A percentile compares a stretch with the other conserved stretches of the same genome.
Conservation (phyloP, 1,140 invertebrate species). For the Drosophila repletoides region DNA sequence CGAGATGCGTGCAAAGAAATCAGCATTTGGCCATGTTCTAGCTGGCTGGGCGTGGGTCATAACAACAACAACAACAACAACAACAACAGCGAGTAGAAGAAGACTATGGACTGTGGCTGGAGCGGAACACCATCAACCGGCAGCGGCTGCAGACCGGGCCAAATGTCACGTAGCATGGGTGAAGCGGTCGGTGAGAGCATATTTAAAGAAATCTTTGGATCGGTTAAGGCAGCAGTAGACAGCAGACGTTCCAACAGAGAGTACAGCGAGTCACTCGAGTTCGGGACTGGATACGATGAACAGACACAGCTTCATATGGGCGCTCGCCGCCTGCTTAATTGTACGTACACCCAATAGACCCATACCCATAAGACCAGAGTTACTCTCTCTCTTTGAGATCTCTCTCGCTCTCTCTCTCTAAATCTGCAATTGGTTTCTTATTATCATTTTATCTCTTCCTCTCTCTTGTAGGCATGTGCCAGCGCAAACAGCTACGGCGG, state of each 20-base stretch:
- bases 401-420: background rate
- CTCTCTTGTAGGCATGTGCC: conserved; percentile 60
- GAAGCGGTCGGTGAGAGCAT: conserved; percentile 52
- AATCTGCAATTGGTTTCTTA: too few species aligned
- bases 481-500: conserved; percentile 57
- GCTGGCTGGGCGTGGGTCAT: conserved; percentile 47
- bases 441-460: background rate
- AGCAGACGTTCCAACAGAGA: conserved; percentile 58
- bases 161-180: conserved; percentile 75
- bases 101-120: conserved; percentile 11
- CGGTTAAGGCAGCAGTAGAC: conserved; percentile 70
- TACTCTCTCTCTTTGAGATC: background rate
- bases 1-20: conserved; percentile 68
- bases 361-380: background rate
- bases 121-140: conserved; percentile 49
- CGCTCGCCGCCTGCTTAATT: conserved; percentile 76
- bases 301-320: conserved; percentile 67
- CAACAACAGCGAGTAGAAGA: conserved; percentile 6
- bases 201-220: conserved; percentile 73
- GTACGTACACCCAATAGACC: conserved; percentile 60
- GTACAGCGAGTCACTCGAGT: conserved; percentile 43
- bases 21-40: conserved; percentile 66
- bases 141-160: conserved; percentile 29
- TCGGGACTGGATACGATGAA: conserved; percentile 71
- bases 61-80: conserved; percentile 12